These are phyloP conservation scores for Acanthurus lineatus DNA, from an alignment of 2,797 vertebrate genomes.

Conservation along the genomic window DNA sequence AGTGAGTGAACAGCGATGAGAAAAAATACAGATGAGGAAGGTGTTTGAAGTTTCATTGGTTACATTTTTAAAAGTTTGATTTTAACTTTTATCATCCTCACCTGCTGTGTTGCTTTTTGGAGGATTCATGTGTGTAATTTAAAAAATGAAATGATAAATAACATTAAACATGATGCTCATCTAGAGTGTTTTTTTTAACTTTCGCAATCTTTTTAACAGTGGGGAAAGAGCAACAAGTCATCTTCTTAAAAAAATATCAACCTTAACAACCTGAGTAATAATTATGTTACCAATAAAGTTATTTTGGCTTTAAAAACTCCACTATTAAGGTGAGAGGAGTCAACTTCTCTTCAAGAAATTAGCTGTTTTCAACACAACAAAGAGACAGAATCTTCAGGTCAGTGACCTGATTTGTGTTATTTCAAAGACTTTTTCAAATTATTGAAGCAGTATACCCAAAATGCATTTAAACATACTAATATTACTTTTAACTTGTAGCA, in stretches of 20 bases:
- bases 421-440: neutral
- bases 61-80: no score
- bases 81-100: no score
- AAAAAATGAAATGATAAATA: no score
- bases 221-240: neutral
- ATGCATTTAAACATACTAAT: neutral
- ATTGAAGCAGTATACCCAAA: neutral
- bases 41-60: no score
- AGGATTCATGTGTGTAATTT: no score
- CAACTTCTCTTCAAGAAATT: neutral
- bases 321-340: neutral
- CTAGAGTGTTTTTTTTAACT: neutral
- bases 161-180: no score
- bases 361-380: neutral
- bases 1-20: no score
- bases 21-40: no score
- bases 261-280: neutral
- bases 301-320: neutral
- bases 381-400: no score
- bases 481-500: neutral
- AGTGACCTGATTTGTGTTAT: neutral
- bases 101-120: no score
- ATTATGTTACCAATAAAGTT: neutral
- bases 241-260: neutral
- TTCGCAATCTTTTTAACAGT: neutral